Evolutionary conservation across 2,113 vertebrate species (phyloP), one percentile per base, ranked within the genome.

Genomic region (Polyodon spathula): DNA sequence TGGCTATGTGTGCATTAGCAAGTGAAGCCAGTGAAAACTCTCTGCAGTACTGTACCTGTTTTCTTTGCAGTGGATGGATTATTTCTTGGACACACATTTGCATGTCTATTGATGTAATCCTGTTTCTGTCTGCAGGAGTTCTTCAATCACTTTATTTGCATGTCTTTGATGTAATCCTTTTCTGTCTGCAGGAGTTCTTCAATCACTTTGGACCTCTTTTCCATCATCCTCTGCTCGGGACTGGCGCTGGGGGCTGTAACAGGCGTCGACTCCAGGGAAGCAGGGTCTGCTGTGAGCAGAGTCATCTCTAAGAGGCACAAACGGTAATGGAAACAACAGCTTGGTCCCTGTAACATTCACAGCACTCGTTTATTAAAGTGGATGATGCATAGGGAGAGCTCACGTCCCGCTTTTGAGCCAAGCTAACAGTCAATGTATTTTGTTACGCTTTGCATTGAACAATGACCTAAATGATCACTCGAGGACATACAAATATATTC

Each of bases 151-250:
- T 71, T 97, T 99, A 97, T 96, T 60, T 95, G 87, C 70, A 99
- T 80, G 69, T 96, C 94, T 64, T 94, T 88, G 63, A 97, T 84
- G 71, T 96, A 99, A 78, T 99, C 96, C 43, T 76, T 79, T 76
- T 99, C 96, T 0, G 96, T 99, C 78, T 97, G 94, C 69, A 95
- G 89, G 63, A 98, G 88, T 67, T 99, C 96, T 56, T 94, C 91
- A 4, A 96, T 82, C 71, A 99, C 93, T 71, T 97, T 99, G 54
- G 81, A 80, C 64, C 96, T 90, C 80, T 99, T 99, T 75, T 99
- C 96, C 76, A 93, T 73, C 92, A 96, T 94, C 74, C 94, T 91
- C 71, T 85, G 86, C 75, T 94, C 90, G 0, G 91, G 89, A 6
- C 88, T 91, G 70, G 94, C 92, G 1, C 72, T 66, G 2, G 74